Conservation (phyloP, 2,888 invertebrate genomes). For the Clitarchus hookeri region DNA sequence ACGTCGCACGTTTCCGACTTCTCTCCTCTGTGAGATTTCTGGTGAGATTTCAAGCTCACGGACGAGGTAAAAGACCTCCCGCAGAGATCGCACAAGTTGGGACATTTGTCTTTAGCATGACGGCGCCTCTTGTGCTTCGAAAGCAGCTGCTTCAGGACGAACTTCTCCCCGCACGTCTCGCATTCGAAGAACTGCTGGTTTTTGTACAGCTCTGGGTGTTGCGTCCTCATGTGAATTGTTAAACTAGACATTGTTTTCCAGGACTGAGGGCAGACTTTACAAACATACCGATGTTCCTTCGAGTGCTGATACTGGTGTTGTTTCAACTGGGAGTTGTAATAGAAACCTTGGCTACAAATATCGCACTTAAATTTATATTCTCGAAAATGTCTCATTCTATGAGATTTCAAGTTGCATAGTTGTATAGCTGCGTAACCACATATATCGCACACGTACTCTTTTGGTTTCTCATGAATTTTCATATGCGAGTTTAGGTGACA, state of each 20-base stretch:
- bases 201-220: neutral
- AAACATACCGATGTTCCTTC: slow-evolving; percentile 33
- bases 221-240: neutral
- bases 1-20: slow-evolving; percentile 43
- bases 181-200: no score
- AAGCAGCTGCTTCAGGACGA: neutral
- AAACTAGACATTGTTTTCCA: neutral
- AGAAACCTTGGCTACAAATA: slow-evolving; percentile 46
- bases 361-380: slow-evolving; percentile 44
- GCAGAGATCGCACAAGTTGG: slow-evolving; percentile 33
- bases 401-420: slow-evolving; percentile 36
- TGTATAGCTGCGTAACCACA: slow-evolving; percentile 38
- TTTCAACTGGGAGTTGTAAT: slow-evolving; percentile 28
- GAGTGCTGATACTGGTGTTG: slow-evolving; percentile 38
- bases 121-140: slow-evolving; percentile 39
- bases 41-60: slow-evolving; percentile 44
- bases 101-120: slow-evolving; percentile 44
- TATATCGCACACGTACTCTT: slow-evolving; percentile 35
- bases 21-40: slow-evolving; percentile 35
- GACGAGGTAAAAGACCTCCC: slow-evolving; percentile 35
- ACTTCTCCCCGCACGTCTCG: neutral
- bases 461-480: slow-evolving; percentile 37
- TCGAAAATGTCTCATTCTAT: slow-evolving; percentile 40
- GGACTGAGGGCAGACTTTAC: slow-evolving; percentile 33
- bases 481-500: slow-evolving; percentile 29